A percentile compares a stretch with the other conserved stretches of the same genome.
Evolutionary conservation across 2,888 invertebrate species (phyloP).

Genomic region (Heliconius aoede): DNA sequence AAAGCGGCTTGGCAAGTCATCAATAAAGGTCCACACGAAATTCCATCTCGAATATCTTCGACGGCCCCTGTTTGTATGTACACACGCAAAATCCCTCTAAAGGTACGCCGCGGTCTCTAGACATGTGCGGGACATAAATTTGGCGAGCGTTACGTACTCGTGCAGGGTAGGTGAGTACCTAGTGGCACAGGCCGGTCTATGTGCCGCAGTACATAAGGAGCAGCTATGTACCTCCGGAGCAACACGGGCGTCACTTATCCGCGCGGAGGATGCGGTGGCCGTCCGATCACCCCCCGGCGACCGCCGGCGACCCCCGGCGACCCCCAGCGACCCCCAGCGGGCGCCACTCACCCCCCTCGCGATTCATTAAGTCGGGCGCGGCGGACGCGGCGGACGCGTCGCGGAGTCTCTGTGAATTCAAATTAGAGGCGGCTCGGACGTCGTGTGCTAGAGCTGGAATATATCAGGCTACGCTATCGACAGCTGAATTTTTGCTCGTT

Average conservation of each 20-base stretch:
- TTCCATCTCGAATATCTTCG: constrained; percentile 79
- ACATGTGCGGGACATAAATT: constrained; percentile 84
- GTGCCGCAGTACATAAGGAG: constrained; percentile 76
- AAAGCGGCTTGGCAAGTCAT: constrained; percentile 59
- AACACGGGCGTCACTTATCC: constrained; percentile 84
- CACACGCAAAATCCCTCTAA: constrained; percentile 83
- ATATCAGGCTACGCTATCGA: constrained; percentile 42
- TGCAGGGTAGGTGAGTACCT: constrained; percentile 48
- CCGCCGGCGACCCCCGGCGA: constrained; percentile 61
- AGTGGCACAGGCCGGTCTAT: constrained; percentile 78
- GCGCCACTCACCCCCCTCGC: constrained; percentile 62
- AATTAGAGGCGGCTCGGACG: constrained; percentile 83
- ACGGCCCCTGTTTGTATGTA: constrained; percentile 74
- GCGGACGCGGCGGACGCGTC: constrained; percentile 82
- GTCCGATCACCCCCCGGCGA: constrained; percentile 75
- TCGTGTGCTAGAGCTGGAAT: constrained; percentile 70
- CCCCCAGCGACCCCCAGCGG: constrained; percentile 61
- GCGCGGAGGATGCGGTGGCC: constrained; percentile 83
- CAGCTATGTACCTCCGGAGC: constrained; percentile 74
- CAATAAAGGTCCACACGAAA: constrained; percentile 78
- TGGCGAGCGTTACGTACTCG: constrained; percentile 73
- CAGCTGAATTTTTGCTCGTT: neutral
- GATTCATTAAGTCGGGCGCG: constrained; percentile 83
- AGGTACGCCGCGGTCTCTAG: constrained; percentile 83
- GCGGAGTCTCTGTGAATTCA: constrained; percentile 84